These are phyloP conservation scores for Drosophila mayri DNA, from an alignment of 1,140 invertebrate species.

Conservation along the genomic window DNA sequence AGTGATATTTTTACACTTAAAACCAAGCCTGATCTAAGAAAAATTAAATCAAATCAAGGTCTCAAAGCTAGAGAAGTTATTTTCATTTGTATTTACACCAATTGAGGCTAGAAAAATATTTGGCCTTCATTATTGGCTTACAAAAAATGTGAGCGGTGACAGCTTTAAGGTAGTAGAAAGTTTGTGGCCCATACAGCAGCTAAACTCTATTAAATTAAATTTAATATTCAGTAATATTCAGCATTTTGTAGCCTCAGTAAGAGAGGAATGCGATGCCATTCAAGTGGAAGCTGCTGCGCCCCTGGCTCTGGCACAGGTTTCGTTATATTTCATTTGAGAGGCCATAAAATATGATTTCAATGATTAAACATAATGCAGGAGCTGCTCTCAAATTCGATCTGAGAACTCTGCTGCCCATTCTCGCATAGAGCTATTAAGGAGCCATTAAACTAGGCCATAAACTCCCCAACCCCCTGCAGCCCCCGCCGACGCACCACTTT, in stretches of 20 bases:
- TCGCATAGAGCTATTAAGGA: constrained; percentile 67
- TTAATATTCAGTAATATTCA: background rate
- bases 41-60: background rate
- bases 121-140: constrained; percentile 19
- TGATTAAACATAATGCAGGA: constrained; percentile 12
- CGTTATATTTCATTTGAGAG: constrained; percentile 30
- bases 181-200: background rate
- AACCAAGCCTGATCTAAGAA: background rate
- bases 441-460: constrained; percentile 67
- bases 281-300: background rate
- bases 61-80: background rate
- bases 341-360: constrained; percentile 33
- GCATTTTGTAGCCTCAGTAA: background rate
- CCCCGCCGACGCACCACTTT: constrained; percentile 32
- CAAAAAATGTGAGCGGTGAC: background rate
- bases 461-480: constrained; percentile 24
- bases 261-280: background rate
- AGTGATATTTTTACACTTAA: background rate
- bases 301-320: constrained; percentile 20
- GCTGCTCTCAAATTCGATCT: background rate
- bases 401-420: constrained; percentile 29
- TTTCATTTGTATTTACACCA: constrained; percentile 6
- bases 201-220: constrained; percentile 3
- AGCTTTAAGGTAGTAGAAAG: constrained; percentile 5
- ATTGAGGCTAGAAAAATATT: constrained; percentile 1